Evolutionary conservation across 2,888 invertebrate genomes (phyloP).

Genomic region (Acleris laterana): DNA sequence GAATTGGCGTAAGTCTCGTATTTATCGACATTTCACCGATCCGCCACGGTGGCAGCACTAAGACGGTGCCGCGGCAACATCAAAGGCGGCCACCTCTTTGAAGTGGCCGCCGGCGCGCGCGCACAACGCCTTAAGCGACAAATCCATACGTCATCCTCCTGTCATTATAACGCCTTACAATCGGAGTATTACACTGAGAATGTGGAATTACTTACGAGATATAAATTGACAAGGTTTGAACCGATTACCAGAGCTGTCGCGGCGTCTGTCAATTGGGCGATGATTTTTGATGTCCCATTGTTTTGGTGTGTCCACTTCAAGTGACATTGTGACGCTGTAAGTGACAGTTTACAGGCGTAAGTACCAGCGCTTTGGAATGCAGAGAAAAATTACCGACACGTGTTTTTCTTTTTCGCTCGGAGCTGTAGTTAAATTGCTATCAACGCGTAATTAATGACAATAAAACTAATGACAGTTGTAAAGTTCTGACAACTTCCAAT

Average conservation of each 20-base stretch:
- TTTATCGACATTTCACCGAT: conserved; percentile 45
- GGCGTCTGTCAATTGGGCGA: conserved; percentile 46
- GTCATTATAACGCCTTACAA: conserved; percentile 84
- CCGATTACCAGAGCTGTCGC: conserved; percentile 62
- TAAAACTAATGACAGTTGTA: conserved; percentile 30
- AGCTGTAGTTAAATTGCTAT: conserved; percentile 10
- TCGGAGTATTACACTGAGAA: conserved; percentile 66
- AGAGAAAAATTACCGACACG: not conserved
- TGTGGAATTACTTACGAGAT: conserved; percentile 83
- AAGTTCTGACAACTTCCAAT: conserved; percentile 20
- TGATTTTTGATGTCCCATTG: conserved; percentile 23
- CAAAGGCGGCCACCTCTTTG: conserved; percentile 84
- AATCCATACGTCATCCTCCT: conserved; percentile 84
- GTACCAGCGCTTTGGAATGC: not conserved
- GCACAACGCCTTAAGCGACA: conserved; percentile 84
- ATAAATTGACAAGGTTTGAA: conserved; percentile 82
- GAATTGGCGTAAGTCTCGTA: not conserved
- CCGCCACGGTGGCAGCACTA: conserved; percentile 55
- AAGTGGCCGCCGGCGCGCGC: conserved; percentile 83
- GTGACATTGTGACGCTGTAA: not conserved
- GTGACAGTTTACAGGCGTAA: not conserved
- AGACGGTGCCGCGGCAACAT: conserved; percentile 79
- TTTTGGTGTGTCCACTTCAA: not conserved
- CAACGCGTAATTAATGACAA: conserved; percentile 28
- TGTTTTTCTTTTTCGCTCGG: not conserved